Conservation (phyloP, 2,113 vertebrate species). For the Psittacula cyanocephala region DNA sequence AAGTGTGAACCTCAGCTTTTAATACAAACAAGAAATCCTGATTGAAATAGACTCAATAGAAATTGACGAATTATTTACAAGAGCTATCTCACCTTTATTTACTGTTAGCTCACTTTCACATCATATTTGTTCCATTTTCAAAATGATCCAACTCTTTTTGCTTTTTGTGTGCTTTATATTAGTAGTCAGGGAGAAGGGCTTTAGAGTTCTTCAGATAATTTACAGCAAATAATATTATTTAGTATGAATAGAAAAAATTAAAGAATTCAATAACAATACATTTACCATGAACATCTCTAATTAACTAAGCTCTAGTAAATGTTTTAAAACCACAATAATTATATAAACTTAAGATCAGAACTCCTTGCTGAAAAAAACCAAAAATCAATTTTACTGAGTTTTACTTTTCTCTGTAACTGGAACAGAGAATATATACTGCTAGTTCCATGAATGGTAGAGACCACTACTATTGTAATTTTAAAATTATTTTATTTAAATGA, state of each 20-base stretch:
- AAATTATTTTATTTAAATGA: background rate
- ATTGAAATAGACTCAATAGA: background rate
- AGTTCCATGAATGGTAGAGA: background rate
- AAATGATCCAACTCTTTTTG: background rate
- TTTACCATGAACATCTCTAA: background rate
- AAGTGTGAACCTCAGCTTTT: background rate
- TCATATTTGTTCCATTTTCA: background rate
- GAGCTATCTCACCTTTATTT: background rate
- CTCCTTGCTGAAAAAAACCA: background rate
- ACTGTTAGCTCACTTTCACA: background rate
- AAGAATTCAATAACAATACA: background rate
- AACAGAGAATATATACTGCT: background rate
- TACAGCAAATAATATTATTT: background rate
- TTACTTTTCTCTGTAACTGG: background rate
- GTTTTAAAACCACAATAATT: background rate
- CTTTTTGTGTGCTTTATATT: background rate
- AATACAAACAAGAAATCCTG: background rate
- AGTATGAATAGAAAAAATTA: background rate
- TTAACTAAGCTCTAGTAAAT: background rate
- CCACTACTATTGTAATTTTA: background rate
- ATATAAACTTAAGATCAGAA: background rate
- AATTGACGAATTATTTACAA: background rate
- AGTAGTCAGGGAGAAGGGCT: background rate
- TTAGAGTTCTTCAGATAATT: background rate
- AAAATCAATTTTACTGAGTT: background rate